phyloP scores from a whole-genome alignment of 2,888 invertebrate genomes.

The Thereva unica region DNA sequence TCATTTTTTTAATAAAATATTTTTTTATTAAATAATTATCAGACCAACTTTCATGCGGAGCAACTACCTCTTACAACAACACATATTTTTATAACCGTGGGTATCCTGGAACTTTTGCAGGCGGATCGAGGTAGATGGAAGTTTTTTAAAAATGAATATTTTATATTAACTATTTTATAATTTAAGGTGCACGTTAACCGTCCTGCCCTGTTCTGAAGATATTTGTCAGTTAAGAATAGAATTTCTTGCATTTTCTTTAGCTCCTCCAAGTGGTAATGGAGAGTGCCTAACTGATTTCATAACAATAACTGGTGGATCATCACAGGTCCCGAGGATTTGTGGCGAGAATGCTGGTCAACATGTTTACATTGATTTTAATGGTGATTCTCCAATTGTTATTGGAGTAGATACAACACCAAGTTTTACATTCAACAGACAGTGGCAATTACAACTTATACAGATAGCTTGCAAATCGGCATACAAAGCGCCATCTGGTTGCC shows the following conservation, averaged over 20 bases:
- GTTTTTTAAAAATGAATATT: background rate
- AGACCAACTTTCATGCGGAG: slow-evolving; percentile 77
- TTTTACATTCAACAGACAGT: slow-evolving; percentile 67
- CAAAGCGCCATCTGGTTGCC: slow-evolving; percentile 75
- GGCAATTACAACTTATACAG: slow-evolving; percentile 76
- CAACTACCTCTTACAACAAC: slow-evolving; percentile 73
- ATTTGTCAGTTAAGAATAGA: slow-evolving; percentile 73
- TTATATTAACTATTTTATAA: slow-evolving; percentile 7
- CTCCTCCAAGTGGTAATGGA: slow-evolving; percentile 76
- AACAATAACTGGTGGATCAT: slow-evolving; percentile 70
- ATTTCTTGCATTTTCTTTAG: slow-evolving; percentile 71
- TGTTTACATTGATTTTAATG: slow-evolving; percentile 75
- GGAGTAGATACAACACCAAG: slow-evolving; percentile 67
- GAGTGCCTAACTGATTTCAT: slow-evolving; percentile 72
- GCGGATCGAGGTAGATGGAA: slow-evolving; percentile 60
- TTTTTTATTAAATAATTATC: slow-evolving; percentile 37
- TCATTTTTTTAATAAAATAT: background rate
- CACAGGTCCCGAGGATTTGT: slow-evolving; percentile 71
- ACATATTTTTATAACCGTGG: slow-evolving; percentile 82
- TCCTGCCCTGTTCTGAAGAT: slow-evolving; percentile 67
- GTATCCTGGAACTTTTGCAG: slow-evolving; percentile 72
- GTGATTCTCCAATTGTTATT: slow-evolving; percentile 68
- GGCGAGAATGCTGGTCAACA: slow-evolving; percentile 82
- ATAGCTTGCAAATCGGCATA: slow-evolving; percentile 73
- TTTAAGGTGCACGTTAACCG: slow-evolving; percentile 69